A percentile compares a stretch with the other conserved stretches of the same genome.
Evolutionary conservation across 2,888 invertebrate species (phyloP).

Genomic region (Seira ritae): DNA sequence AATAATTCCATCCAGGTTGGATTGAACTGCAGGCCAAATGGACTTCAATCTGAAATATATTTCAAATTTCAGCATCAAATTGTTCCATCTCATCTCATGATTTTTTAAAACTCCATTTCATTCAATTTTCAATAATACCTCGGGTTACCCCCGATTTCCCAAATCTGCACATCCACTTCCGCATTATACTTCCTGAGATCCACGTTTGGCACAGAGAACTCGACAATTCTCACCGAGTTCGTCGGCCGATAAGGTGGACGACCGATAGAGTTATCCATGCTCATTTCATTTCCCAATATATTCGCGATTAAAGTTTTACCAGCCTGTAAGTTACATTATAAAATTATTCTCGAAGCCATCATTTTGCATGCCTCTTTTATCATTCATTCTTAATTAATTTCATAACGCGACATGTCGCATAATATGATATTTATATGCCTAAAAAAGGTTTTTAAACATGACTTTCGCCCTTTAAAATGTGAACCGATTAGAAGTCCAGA

Average conservation of each 20-base stretch:
- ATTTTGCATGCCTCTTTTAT: too few species aligned
- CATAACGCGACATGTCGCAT: too few species aligned
- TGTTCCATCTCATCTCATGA: too few species aligned
- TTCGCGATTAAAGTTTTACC: conserved; percentile 71
- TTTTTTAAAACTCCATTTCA: too few species aligned
- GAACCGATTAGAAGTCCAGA: too few species aligned
- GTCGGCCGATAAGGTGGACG: conserved; percentile 70
- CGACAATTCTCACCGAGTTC: conserved; percentile 70
- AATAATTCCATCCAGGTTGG: conserved; percentile 69
- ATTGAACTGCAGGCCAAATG: conserved; percentile 70
- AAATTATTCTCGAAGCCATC: too few species aligned
- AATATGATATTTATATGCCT: too few species aligned
- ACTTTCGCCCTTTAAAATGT: too few species aligned
- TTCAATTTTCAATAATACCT: conserved; percentile 44
- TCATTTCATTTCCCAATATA: conserved; percentile 69
- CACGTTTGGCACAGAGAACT: conserved; percentile 64
- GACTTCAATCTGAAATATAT: conserved; percentile 66
- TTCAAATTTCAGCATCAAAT: too few species aligned
- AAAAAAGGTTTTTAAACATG: too few species aligned
- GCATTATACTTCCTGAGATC: conserved; percentile 66
- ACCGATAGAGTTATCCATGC: conserved; percentile 58
- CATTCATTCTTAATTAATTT: too few species aligned
- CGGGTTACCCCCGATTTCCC: conserved; percentile 73
- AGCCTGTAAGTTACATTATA: conserved; percentile 43
- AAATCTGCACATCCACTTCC: conserved; percentile 70